Conservation (phyloP, 2,888 invertebrate genomes). For the Tenodera sinensis region DNA sequence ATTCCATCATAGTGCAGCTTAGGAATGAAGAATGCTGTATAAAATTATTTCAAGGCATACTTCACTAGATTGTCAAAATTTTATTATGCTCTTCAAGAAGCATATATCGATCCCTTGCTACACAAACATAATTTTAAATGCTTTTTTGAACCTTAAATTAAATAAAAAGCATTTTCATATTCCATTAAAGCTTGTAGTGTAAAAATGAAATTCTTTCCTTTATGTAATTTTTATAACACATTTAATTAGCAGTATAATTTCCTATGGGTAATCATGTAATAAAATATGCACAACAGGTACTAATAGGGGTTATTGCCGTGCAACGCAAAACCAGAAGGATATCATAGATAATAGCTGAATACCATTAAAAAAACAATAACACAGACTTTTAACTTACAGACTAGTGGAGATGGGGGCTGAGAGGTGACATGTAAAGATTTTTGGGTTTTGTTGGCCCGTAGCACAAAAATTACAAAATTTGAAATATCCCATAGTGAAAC, state of each 20-base stretch:
- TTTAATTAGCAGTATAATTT: background rate
- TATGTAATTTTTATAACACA: background rate
- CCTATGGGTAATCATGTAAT: background rate
- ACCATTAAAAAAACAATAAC: background rate
- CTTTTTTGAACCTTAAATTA: background rate
- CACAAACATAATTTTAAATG: background rate
- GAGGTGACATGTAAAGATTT: background rate
- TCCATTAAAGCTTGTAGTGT: background rate
- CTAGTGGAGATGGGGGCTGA: background rate
- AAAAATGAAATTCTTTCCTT: background rate
- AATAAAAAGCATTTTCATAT: conserved; percentile 3
- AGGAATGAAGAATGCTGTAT: background rate
- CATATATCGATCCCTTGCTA: background rate
- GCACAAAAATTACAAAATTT: background rate
- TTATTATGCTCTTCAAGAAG: background rate
- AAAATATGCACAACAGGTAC: background rate
- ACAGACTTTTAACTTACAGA: background rate
- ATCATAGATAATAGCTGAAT: background rate
- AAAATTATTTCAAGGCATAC: background rate
- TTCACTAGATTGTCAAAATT: conserved; percentile 1
- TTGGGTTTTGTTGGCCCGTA: background rate
- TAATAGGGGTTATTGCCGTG: background rate
- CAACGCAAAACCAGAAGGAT: background rate
- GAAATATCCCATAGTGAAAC: background rate
- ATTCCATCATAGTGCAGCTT: conserved; percentile 21